Conservation (phyloP, 2,888 invertebrate species). For the Abrostola tripartita region DNA sequence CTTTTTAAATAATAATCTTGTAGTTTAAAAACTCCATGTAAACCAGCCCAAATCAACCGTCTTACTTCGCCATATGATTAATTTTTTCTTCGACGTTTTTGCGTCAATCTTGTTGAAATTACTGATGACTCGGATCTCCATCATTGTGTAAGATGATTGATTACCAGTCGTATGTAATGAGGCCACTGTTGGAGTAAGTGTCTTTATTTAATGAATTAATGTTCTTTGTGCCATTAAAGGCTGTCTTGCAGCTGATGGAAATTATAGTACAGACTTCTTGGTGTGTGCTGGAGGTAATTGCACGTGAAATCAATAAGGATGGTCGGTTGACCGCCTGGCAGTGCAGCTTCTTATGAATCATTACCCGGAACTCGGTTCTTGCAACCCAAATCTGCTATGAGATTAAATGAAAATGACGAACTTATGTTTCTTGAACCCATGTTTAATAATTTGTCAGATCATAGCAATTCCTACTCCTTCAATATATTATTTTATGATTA, state of each 20-base stretch:
- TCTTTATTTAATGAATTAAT: slow-evolving; percentile 41
- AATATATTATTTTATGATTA: too few relatives aligned
- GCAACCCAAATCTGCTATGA: background rate
- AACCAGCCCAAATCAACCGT: slow-evolving; percentile 20
- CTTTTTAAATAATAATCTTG: background rate
- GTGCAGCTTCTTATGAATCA: background rate
- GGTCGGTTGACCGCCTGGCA: too few relatives aligned
- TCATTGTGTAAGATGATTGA: slow-evolving; percentile 50
- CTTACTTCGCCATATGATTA: slow-evolving; percentile 46
- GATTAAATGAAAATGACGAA: too few relatives aligned
- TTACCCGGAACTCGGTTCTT: slow-evolving; percentile 2
- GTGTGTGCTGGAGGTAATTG: background rate
- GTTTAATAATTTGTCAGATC: too few relatives aligned
- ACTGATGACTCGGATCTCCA: slow-evolving; percentile 48
- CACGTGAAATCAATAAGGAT: too few relatives aligned
- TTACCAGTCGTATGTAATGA: slow-evolving; percentile 43
- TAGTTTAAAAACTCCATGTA: slow-evolving; percentile 40
- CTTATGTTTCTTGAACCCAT: too few relatives aligned
- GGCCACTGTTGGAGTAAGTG: slow-evolving; percentile 33
- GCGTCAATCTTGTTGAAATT: slow-evolving; percentile 53
- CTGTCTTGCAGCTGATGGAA: background rate
- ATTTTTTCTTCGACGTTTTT: slow-evolving; percentile 53
- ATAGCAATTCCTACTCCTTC: too few relatives aligned
- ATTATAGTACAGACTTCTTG: background rate
- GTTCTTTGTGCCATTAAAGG: background rate